Base-by-base conservation (phyloP, 2,888 invertebrate genomes). In the Tetragonula carbonaria region DNA sequence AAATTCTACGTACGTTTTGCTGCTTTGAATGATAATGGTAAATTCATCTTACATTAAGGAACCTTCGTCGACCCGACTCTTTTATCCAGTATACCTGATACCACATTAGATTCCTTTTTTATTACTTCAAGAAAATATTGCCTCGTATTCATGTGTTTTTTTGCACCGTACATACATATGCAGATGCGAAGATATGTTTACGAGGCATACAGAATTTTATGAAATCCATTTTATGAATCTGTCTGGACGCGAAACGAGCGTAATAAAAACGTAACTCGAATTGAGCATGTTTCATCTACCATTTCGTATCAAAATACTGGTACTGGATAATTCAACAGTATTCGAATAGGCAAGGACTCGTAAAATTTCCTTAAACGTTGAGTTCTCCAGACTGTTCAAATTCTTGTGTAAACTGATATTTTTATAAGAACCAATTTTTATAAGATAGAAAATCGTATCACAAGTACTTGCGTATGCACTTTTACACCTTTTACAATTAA, bases 51-150 rank as follows among this genome's bases (percentile, higher is more conserved):
- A 50, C 68, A 1, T 13, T 21, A 67, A 23, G 8, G n/a, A 68
- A 68, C 68, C 67, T 59, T 59, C 45, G 59, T 50, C 59, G 68
- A 76, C 59, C 57, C 57, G 67, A 50, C 33, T n/a, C 28, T 62
- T 38, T 76, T 18, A n/a, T n/a, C n/a, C 33, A 4, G 18, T 33
- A 51, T 18, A 62, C 59, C 18, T 45, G n/a, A 28, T 4, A 45
- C 45, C 33, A n/a, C 6, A 50, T 57, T 28, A 50, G 45, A 8
- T 28, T 68, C 18, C 59, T 51, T 4, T 0, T 13, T 33, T 33
- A 33, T 13, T 18, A 16, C 66, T 3, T 76, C 50, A 18, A 21
- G 45, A 14, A 16, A 0, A 51, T 76, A 70, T 70, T 45, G 21
- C n/a, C n/a, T 50, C n/a, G 45, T 70, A 45, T 45, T 45, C 45